Conservation (phyloP, 2,113 vertebrate genomes). For the Etia nguti region DNA sequence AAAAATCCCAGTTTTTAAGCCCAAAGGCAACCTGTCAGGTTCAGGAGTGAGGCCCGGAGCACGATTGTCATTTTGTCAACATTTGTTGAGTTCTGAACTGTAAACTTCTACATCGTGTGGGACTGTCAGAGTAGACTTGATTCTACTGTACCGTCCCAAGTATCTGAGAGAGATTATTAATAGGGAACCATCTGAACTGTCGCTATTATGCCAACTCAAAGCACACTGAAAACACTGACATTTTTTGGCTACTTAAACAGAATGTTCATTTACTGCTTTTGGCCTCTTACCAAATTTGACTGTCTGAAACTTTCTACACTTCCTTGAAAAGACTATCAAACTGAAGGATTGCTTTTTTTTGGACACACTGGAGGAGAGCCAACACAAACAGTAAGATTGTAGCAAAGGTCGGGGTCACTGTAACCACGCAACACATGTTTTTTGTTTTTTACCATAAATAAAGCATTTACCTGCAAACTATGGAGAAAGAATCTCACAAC, state of each 20-base stretch:
- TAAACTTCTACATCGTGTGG: not conserved
- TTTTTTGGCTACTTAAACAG: not conserved
- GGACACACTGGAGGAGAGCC: not conserved
- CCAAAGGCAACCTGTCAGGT: not conserved
- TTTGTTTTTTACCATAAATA: not conserved
- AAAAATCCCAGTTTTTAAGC: not conserved
- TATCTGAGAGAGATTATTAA: not conserved
- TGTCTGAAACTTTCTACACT: not conserved
- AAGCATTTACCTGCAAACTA: not conserved
- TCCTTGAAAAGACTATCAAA: not conserved
- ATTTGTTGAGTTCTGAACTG: not conserved
- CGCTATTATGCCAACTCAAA: not conserved
- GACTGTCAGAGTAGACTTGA: not conserved
- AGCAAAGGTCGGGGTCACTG: not conserved
- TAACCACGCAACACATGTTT: accelerated
- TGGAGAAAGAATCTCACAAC: not conserved
- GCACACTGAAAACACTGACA: not conserved
- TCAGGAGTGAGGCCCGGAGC: accelerated
- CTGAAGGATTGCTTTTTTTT: not conserved
- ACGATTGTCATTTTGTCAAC: not conserved
- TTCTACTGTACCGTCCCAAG: not conserved
- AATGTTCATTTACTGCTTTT: not conserved
- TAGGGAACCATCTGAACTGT: not conserved
- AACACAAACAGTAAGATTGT: not conserved
- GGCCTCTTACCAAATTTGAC: not conserved